phyloP scores from a whole-genome alignment of 2,113 vertebrate species.

The human region GRCh38 chrX:16590001-16590500 shows the following conservation, averaged over 20 bases:
- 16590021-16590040: background rate
- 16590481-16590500: background rate
- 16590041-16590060: background rate
- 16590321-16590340: background rate
- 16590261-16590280: conserved; percentile 12
- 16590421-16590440: background rate
- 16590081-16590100: background rate
- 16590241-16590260: conserved; percentile 19
- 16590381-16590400: background rate
- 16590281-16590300: background rate
- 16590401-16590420: background rate
- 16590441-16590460: background rate
- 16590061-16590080: background rate
- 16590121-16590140: background rate
- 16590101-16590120: background rate
- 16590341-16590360: background rate
- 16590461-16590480: background rate
- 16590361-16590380: background rate
- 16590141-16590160: background rate
- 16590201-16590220: background rate
- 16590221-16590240: conserved; percentile 6
- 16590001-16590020: background rate
- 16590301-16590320: conserved; percentile 39
- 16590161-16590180: background rate
- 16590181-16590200: conserved; percentile 4